Evolutionary conservation across 2,113 vertebrate species (phyloP).

Genomic region (Okapia johnstoni): DNA sequence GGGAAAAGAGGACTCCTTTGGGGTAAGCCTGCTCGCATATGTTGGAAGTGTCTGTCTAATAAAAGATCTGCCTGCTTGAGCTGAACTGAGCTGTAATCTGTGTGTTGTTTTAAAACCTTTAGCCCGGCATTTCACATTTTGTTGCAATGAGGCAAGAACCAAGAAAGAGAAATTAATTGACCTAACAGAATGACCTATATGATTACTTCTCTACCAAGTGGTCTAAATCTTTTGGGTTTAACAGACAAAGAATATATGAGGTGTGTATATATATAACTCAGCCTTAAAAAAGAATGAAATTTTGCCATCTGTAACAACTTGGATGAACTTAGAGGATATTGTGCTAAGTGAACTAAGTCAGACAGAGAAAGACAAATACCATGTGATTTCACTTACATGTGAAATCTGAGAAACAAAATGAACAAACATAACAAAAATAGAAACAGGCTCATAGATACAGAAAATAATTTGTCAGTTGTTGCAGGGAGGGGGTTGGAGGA

Average conservation of each 20-base stretch:
- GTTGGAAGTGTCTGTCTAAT: not conserved
- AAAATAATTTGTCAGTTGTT: not conserved
- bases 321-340: not conserved
- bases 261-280: not conserved
- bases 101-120: not conserved
- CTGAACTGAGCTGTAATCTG: not conserved
- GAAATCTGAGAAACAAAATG: not conserved
- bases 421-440: not conserved
- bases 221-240: not conserved
- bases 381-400: not conserved
- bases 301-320: not conserved
- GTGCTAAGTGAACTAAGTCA: not conserved
- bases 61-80: not conserved
- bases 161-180: not conserved
- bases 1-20: not conserved
- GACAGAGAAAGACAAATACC: not conserved
- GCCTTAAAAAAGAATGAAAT: not conserved
- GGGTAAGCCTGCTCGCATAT: not conserved
- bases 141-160: not conserved
- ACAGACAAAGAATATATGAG: not conserved
- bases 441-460: not conserved
- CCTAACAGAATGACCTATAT: not conserved
- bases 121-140: not conserved
- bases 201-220: not conserved
- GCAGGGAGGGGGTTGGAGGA: not conserved